phyloP scores from a whole-genome alignment of 2,113 vertebrate species.

The Sminthopsis crassicaudata region DNA sequence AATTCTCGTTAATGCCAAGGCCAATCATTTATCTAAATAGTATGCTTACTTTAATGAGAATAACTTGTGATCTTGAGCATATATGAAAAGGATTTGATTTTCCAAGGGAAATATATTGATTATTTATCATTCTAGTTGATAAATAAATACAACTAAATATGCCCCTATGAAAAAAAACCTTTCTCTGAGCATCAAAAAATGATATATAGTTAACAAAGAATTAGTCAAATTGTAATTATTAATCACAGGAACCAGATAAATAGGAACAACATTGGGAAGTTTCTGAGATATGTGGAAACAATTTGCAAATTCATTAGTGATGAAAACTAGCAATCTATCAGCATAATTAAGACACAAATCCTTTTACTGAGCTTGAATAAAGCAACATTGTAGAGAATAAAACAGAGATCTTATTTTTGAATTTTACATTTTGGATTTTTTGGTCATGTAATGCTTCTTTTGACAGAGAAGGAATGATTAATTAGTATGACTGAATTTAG shows the following conservation, averaged over 20 bases:
- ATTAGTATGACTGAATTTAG: conserved; percentile 80
- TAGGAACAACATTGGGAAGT: neutral
- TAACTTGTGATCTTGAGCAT: neutral
- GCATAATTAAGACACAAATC: conserved; percentile 35
- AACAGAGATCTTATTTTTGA: neutral
- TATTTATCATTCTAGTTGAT: conserved; percentile 21
- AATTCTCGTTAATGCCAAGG: neutral
- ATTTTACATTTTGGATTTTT: conserved; percentile 50
- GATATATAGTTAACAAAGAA: conserved; percentile 3
- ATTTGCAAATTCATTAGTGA: neutral
- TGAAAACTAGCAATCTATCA: conserved; percentile 9
- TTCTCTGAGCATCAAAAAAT: conserved; percentile 13
- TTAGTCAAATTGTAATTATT: conserved; percentile 24
- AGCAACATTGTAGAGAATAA: conserved; percentile 20
- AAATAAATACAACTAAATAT: neutral
- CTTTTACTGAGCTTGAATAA: conserved; percentile 5
- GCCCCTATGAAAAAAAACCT: conserved; percentile 27
- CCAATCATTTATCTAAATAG: neutral
- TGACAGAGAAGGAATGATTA: conserved; percentile 68
- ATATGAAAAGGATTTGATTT: neutral
- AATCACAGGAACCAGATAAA: neutral
- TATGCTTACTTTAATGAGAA: neutral
- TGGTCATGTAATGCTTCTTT: conserved; percentile 66
- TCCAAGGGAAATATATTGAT: neutral
- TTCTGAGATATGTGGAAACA: neutral